A percentile compares a stretch with the other conserved stretches of the same genome.
Conservation (phyloP, 2,888 invertebrate species). For the Orthosia incerta region DNA sequence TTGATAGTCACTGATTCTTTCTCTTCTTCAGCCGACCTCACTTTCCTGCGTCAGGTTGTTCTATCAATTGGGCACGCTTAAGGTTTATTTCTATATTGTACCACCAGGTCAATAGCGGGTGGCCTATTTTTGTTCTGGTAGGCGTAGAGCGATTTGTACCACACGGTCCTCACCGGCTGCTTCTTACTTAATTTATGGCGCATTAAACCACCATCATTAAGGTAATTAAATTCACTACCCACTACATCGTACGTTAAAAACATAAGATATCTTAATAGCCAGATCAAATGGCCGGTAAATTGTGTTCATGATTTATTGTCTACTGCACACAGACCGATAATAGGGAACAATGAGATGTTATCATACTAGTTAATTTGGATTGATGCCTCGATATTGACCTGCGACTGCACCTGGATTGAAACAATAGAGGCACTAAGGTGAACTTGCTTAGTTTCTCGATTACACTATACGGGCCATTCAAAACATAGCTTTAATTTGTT, state of each 20-base stretch:
- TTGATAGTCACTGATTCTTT: no score
- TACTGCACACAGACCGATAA: background rate
- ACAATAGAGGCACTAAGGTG: constrained; percentile 7
- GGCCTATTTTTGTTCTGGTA: no score
- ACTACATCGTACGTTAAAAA: background rate
- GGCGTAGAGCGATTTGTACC: no score
- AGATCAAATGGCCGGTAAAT: constrained; percentile 28
- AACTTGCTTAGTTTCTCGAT: background rate
- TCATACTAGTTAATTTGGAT: constrained; percentile 10
- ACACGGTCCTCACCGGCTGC: no score
- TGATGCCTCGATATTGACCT: background rate
- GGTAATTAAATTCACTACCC: background rate
- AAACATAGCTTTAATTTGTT: background rate
- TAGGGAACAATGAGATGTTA: constrained; percentile 19
- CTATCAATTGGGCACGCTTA: no score
- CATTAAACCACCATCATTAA: background rate
- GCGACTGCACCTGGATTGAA: background rate
- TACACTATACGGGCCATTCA: background rate
- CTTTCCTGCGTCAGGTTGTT: no score
- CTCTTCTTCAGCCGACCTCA: no score
- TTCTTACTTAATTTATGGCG: background rate
- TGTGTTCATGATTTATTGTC: background rate
- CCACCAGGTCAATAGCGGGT: no score
- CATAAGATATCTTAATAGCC: constrained; percentile 16
- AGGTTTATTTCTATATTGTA: no score